Percentiles rank a stretch among this genome's conserved stretches.
phyloP scores from a whole-genome alignment of 2,113 vertebrate genomes.

The pig (Sus scrofa) region T2T-Sscrofa CM000822.6:77772001-77772500 shows the following conservation, averaged over 20 bases:
- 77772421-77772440: background rate
- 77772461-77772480: background rate
- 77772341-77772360: slow-evolving; percentile 52
- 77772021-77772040: background rate
- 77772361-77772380: slow-evolving; percentile 30
- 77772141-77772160: background rate
- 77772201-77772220: slow-evolving; percentile 64
- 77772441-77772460: background rate
- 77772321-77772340: slow-evolving; percentile 45
- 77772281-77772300: slow-evolving; percentile 3
- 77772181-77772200: slow-evolving; percentile 43
- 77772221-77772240: slow-evolving; percentile 56
- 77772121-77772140: background rate
- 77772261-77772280: slow-evolving; percentile 51
- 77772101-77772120: background rate
- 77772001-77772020: fast-evolving
- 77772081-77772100: background rate
- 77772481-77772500: background rate
- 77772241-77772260: slow-evolving; percentile 67
- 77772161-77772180: background rate
- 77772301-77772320: slow-evolving; percentile 61
- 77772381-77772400: background rate
- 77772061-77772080: background rate
- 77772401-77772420: slow-evolving; percentile 53
- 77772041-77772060: background rate